Base-by-base conservation (phyloP, 2,797 vertebrate species). In the Rhinatrema bivittatum region DNA sequence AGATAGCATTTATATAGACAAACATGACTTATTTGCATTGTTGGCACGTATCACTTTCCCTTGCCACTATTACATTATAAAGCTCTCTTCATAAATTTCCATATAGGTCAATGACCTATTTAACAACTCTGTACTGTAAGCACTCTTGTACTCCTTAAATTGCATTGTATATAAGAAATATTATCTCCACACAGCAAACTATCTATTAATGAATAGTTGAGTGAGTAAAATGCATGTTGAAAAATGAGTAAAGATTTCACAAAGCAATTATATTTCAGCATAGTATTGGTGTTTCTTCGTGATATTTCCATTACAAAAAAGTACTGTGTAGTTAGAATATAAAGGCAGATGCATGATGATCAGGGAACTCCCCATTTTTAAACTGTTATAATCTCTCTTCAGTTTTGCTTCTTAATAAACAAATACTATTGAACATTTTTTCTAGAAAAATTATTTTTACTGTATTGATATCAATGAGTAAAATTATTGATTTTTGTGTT, bases 51-150 rank as follows among this genome's bases (percentile, higher is more conserved):
- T 31, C 5, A 1, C 26, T 20, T 48, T 51, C 42, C 29, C 36
- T 19, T 44, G 21, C 29, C 7, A 23, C 3, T 39, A 7, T 12
- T 18, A 13, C 32, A 7, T 29, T 23, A 46, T 42, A 33, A 46
- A 12, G 20, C 4, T 23, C 60, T 65, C 51, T 49, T 59, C 57
- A 64, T 72, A 66, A 55, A 66, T 72, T 64, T 62, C 45, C 31
- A 29, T 10, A 11, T 7, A 32, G 61, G 73, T 64, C 56, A 22
- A 8, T 6, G 65, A 70, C 60, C 73, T 50, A 16, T 29, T 10
- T 28, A 39, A 35, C 36, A 42, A 25, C 40, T 61, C 9, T 42
- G 39, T 50, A 5, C 32, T 8, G 9, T 56, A 57, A 68, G 56
- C 61, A 54, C 53, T 64, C 72, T 54, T 50, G n/a, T 16, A 46